phyloP scores from a whole-genome alignment of 2,113 vertebrate genomes.

The Lepus timidus region DNA sequence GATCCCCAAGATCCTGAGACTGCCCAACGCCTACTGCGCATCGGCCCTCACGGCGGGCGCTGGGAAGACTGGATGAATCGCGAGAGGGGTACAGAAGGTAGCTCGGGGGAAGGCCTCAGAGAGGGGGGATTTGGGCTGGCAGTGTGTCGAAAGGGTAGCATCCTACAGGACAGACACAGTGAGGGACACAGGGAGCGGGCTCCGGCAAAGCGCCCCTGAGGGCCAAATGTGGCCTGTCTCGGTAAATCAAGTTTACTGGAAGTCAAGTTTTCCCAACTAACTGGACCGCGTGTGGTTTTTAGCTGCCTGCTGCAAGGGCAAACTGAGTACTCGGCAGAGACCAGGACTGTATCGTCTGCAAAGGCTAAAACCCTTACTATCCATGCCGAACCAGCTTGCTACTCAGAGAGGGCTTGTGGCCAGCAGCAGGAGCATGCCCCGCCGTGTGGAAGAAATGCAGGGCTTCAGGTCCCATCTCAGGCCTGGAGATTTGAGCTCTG shows the following conservation, averaged over 20 bases:
- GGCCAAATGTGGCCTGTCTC: background rate
- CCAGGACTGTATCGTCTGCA: background rate
- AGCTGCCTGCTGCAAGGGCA: background rate
- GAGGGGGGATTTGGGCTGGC: background rate
- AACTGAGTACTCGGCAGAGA: rapidly evolving
- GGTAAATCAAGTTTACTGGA: background rate
- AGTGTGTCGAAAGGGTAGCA: background rate
- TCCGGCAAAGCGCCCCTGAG: background rate
- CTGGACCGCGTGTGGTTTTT: background rate
- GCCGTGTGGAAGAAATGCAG: background rate
- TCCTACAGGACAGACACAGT: rapidly evolving
- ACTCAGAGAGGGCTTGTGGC: background rate
- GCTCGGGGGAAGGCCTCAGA: background rate
- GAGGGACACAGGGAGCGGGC: background rate
- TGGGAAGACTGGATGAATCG: rapidly evolving
- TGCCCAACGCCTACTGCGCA: rapidly evolving
- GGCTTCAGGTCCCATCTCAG: background rate
- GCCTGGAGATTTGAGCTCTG: background rate
- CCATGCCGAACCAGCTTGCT: background rate
- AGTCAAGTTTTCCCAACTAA: background rate
- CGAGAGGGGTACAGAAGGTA: background rate
- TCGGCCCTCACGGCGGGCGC: background rate
- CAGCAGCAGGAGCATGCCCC: background rate
- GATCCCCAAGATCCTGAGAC: background rate
- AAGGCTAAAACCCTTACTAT: background rate